Evolutionary conservation across 2,113 vertebrate genomes (phyloP).

Genomic region (Collichthys lucidus): DNA sequence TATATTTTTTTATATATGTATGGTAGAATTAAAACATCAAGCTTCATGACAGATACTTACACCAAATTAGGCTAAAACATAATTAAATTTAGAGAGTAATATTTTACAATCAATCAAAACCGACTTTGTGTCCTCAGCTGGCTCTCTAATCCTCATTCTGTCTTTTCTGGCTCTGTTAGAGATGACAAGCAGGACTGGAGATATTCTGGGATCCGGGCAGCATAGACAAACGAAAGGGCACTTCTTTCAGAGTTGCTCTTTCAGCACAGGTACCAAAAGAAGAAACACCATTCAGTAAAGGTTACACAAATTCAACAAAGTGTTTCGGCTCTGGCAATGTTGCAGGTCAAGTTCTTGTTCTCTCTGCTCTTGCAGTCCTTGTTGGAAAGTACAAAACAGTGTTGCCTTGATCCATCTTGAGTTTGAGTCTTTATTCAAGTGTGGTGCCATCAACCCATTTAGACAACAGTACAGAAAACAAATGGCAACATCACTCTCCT

Average conservation of each 20-base stretch:
- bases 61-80: background rate
- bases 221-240: background rate
- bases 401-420: background rate
- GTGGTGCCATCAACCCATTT: background rate
- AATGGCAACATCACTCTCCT: background rate
- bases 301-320: background rate
- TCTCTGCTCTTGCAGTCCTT: background rate
- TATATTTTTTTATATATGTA: background rate
- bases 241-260: background rate
- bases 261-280: background rate
- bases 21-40: background rate
- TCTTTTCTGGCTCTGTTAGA: background rate
- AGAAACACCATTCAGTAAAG: background rate
- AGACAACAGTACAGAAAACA: background rate
- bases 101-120: background rate
- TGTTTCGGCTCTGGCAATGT: background rate
- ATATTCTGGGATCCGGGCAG: background rate
- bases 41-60: background rate
- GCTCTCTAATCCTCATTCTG: background rate
- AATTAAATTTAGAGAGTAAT: background rate
- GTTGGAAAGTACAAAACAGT: background rate
- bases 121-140: background rate
- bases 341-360: background rate
- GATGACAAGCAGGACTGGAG: background rate
- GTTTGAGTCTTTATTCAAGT: background rate